Percentiles rank a stretch among this genome's conserved stretches.
phyloP scores from a whole-genome alignment of 2,113 vertebrate genomes.

The Balaenoptera acutorostrata region DNA sequence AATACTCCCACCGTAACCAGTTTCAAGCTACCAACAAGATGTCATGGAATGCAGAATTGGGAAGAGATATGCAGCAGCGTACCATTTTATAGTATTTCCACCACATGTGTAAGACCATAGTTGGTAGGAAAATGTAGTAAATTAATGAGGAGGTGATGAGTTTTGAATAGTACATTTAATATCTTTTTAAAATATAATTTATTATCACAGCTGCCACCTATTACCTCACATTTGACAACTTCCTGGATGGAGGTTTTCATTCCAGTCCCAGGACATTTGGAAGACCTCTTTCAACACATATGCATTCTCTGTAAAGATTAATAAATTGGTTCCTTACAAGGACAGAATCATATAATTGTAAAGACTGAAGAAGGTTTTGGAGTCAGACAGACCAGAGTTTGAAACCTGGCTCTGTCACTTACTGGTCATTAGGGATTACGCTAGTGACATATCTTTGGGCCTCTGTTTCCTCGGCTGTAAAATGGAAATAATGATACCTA shows the following conservation, averaged over 20 bases:
- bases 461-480: not conserved
- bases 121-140: not conserved
- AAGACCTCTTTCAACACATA: not conserved
- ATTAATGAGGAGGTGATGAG: not conserved
- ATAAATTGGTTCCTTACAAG: not conserved
- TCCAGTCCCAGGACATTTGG: not conserved
- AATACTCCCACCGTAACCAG: not conserved
- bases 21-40: not conserved
- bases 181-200: not conserved
- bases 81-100: accelerated
- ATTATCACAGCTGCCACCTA: not conserved
- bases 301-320: not conserved
- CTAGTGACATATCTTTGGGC: not conserved
- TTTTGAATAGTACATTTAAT: not conserved
- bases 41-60: not conserved
- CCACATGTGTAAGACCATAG: accelerated
- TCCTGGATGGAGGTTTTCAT: not conserved
- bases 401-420: not conserved
- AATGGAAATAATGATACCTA: not conserved
- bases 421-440: not conserved
- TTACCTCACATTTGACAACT: not conserved
- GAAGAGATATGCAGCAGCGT: accelerated
- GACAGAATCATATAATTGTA: not conserved
- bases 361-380: not conserved
- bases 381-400: not conserved